These are phyloP conservation scores for Drosophila leontia DNA, from an alignment of 1,140 invertebrate species.

Conservation along the genomic window DNA sequence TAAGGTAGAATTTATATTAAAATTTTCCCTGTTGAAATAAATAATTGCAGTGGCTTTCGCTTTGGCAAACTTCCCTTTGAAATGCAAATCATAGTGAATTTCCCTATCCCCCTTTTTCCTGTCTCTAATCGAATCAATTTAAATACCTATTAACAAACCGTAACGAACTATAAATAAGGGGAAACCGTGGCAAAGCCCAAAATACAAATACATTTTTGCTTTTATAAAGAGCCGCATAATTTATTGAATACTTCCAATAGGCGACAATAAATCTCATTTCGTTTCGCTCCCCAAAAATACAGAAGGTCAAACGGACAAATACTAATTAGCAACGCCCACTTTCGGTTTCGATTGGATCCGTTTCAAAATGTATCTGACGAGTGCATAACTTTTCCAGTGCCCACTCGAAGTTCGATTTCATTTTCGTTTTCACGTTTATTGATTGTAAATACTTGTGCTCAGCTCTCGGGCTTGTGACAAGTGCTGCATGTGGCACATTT, in stretches of 20 bases:
- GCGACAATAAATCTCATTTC: slow-evolving; percentile 44
- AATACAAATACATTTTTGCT: neutral
- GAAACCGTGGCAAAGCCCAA: neutral
- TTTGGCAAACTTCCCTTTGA: slow-evolving; percentile 8
- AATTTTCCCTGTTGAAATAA: neutral
- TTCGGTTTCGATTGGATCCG: slow-evolving; percentile 22
- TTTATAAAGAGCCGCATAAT: slow-evolving; percentile 7
- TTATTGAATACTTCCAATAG: slow-evolving; percentile 31
- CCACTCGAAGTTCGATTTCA: slow-evolving; percentile 36
- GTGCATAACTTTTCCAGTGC: slow-evolving; percentile 46
- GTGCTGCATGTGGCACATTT: slow-evolving; percentile 55
- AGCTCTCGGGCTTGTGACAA: slow-evolving; percentile 40
- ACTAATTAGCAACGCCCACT: slow-evolving; percentile 73
- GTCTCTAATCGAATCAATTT: slow-evolving; percentile 59
- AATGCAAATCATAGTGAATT: slow-evolving; percentile 1
- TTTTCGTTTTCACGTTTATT: slow-evolving; percentile 47
- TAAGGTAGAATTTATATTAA: neutral
- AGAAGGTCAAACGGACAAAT: slow-evolving; percentile 57
- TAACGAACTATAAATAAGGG: slow-evolving; percentile 4
- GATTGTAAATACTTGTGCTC: slow-evolving; percentile 60
- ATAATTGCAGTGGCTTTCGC: neutral
- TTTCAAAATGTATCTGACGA: slow-evolving; percentile 53
- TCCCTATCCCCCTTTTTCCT: neutral
- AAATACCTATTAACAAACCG: slow-evolving; percentile 68
- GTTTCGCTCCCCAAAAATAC: slow-evolving; percentile 7